A percentile compares a stretch with the other conserved stretches of the same genome.
These are phyloP conservation scores for Toxotes lorentzi DNA, from an alignment of 2,797 vertebrate genomes.

Conservation along the genomic window DNA sequence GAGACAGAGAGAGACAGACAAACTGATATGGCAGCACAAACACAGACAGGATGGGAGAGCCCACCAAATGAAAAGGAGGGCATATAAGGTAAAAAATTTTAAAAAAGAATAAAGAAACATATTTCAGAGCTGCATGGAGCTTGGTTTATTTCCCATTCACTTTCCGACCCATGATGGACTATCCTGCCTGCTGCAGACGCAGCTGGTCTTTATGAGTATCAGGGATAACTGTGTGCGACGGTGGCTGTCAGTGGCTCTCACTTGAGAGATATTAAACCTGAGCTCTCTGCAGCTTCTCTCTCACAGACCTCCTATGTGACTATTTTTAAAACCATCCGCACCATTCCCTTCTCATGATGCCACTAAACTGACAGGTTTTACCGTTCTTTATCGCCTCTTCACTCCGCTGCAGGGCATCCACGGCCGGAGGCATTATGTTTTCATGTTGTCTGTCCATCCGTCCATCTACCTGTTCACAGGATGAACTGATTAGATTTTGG, in stretches of 20 bases:
- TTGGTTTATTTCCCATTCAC: constrained; percentile 77
- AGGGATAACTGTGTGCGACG: constrained; percentile 72
- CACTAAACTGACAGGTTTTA: constrained; percentile 68
- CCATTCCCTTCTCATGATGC: constrained; percentile 47
- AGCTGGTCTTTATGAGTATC: constrained; percentile 74
- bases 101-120: constrained; percentile 65
- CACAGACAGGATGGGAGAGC: constrained; percentile 23
- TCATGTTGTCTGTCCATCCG: background rate
- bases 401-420: background rate
- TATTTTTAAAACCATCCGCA: constrained; percentile 74
- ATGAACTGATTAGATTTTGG: no score
- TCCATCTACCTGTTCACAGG: background rate
- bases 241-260: constrained; percentile 76
- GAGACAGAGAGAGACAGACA: constrained; percentile 36
- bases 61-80: constrained; percentile 59
- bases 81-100: constrained; percentile 34
- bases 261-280: constrained; percentile 82
- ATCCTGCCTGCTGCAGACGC: constrained; percentile 54
- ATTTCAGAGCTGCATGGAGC: constrained; percentile 64
- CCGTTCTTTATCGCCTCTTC: constrained; percentile 36
- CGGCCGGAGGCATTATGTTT: background rate
- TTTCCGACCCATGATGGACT: constrained; percentile 77
- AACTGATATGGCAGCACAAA: constrained; percentile 44
- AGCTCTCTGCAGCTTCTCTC: constrained; percentile 70
- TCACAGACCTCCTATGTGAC: constrained; percentile 65